Base-by-base conservation (phyloP, 1,140 invertebrate species). In the Achroia grisella region DNA sequence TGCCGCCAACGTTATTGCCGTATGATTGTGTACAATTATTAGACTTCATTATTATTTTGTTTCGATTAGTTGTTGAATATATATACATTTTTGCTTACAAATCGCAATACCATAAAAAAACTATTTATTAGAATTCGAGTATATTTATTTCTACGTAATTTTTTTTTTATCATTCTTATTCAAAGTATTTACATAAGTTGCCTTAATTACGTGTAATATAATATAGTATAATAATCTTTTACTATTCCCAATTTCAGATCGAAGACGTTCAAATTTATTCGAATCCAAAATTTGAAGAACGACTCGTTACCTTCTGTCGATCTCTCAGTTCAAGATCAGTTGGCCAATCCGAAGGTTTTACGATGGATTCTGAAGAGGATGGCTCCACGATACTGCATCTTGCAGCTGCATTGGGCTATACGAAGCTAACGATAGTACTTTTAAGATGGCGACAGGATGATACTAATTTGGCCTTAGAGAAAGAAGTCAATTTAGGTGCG, bases 401-500 rank as follows among this genome's bases (percentile, higher is more conserved):
- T 58, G 93, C 96, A 23, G 95, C 97, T 1, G 94, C 93, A 17
- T 86, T 97, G 35, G 96, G 96, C 1, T 97, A 95, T 66, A 91
- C 93, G 1, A 90, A 93, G 58, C 84, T 95, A 31, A 92, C 95
- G 13, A 94, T 93, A 53, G 91, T 92, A 3, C 87, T 97, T 64
- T 85, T 97, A 29, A 92, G 94, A 54, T 97, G 95, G 95, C 90
- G 93, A 51, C 89, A 93, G 8, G 95, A 97, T 78, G 96, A 96
- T 86, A 93, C 93, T 31, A 95, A 94, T 60, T 88, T 93, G 59
- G 89, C 96, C 35, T 84, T 98, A 31, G 95, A 97, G 71, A 92
- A 92, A 14, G 96, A 98, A 87, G 92, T 98, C 3, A 95, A 98
- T 88, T 94, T 96, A 54, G 88, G 97, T 12, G 92, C 93, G 63